phyloP scores from a whole-genome alignment of 2,888 invertebrate species.

The Idaea biselata region DNA sequence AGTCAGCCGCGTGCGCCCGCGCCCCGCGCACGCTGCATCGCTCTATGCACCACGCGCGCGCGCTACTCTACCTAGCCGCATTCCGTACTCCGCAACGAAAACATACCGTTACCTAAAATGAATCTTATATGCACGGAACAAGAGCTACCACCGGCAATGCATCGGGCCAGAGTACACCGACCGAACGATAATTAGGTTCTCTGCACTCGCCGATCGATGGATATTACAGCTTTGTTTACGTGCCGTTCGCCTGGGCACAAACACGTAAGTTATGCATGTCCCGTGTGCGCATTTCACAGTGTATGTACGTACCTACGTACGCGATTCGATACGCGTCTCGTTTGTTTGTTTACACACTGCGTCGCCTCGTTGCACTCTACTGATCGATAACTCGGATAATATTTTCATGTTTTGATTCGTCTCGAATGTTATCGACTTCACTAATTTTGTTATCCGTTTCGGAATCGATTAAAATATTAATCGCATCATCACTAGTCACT shows the following conservation, averaged over 20 bases:
- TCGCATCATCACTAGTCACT: conserved; percentile 39
- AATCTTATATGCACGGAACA: conserved; percentile 16
- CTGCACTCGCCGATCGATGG: conserved; percentile 44
- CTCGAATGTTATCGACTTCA: conserved; percentile 19
- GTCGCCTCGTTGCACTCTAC: conserved; percentile 31
- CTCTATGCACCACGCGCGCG: conserved; percentile 41
- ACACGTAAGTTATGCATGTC: conserved; percentile 72
- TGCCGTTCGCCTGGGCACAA: conserved; percentile 47
- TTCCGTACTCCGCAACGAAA: conserved; percentile 16
- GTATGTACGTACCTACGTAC: conserved; percentile 25
- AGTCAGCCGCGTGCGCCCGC: conserved; percentile 49
- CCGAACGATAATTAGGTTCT: conserved; percentile 35
- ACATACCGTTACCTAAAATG: conserved; percentile 15
- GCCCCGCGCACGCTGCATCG: conserved; percentile 58
- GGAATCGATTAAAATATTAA: conserved; percentile 37
- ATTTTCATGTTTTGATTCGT: conserved; percentile 20
- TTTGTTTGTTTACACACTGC: conserved; percentile 59
- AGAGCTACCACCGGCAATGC: conserved; percentile 14
- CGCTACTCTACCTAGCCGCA: conserved; percentile 33
- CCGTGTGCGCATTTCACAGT: conserved; percentile 61
- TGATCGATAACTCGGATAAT: conserved; percentile 21
- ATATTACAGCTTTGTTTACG: conserved; percentile 59
- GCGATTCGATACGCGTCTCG: conserved; percentile 52
- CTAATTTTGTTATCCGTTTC: conserved; percentile 27
- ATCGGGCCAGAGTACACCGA: conserved; percentile 10